Evolutionary conservation across 2,113 vertebrate genomes (phyloP), one percentile per base, ranked within the genome.

Genomic region (Etia nguti): DNA sequence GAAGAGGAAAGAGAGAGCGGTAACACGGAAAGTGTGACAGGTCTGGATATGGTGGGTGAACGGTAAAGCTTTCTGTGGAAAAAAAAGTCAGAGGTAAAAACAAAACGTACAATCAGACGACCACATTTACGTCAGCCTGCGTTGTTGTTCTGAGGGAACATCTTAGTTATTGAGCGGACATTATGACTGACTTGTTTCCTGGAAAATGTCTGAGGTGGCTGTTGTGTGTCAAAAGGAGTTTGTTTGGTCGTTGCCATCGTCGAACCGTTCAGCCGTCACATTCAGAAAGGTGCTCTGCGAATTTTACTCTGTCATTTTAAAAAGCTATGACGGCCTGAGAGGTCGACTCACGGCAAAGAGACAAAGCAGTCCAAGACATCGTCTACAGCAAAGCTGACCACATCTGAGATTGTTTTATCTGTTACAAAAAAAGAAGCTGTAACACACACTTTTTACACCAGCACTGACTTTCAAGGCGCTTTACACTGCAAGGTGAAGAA

Each of bases 1-100:
- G 86, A 79, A 29, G 59, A 62, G 29, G 43, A 48, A 48, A 48
- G 8, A 73, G 15, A 65, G 50, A 86, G 75, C 26, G 8, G 54
- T 1, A 50, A 56, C 90, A 20, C 92, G 92, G 94, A 93, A 94
- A 92, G 68, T 81, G 88, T 93, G 93, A 93, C 83, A 29, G 2
- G 84, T 59, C 48, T 81, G 86, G 85, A 89, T 20, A 54, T 24
- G 86, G 70, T 75, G 5, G 57, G 54, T 86, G 93, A 84, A 80
- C 84, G 70, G 86, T 87, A 83, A 92, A 90, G 86, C 79, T 75
- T n/a, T 5, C 70, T 26, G 24, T 75, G 86, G 90, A 82, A 90
- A 82, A 84, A 75, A 75, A 75, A 15, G 34, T 16, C 57, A 79
- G 87, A 81, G 34, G 36, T 15, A 86, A 85, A 87, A 80, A 29